Conservation (phyloP, 2,797 vertebrate species). For the Anolis apletophallus region DNA sequence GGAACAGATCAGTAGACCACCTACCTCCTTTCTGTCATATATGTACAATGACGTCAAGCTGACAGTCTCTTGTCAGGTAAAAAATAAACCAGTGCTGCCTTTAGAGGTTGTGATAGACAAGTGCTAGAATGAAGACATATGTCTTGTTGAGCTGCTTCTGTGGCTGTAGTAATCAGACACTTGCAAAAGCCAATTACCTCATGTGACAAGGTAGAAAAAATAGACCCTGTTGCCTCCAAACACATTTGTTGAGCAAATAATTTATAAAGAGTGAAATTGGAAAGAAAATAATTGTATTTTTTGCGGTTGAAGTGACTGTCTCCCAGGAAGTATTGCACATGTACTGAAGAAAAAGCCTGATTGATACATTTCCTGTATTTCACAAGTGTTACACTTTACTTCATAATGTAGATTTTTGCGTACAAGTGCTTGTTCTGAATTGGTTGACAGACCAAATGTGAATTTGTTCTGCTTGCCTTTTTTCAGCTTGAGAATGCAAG, state of each 20-base stretch:
- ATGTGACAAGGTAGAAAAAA: neutral
- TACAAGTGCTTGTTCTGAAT: slow-evolving; percentile 58
- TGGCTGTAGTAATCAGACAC: neutral
- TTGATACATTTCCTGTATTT: slow-evolving; percentile 54
- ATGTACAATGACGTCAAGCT: neutral
- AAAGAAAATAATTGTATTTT: slow-evolving; percentile 6
- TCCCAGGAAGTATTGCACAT: neutral
- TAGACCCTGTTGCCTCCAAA: neutral
- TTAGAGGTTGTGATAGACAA: neutral
- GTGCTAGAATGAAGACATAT: neutral
- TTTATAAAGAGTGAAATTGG: neutral
- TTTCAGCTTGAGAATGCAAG: slow-evolving; percentile 88
- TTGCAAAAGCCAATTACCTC: neutral
- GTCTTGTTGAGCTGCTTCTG: neutral
- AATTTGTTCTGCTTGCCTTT: neutral
- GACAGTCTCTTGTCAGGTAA: neutral
- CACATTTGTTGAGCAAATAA: neutral
- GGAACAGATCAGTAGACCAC: neutral
- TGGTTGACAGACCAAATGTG: slow-evolving; percentile 47
- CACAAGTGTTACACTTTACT: slow-evolving; percentile 25
- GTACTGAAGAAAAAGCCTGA: neutral
- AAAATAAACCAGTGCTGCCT: neutral
- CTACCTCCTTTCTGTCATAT: too few relatives aligned
- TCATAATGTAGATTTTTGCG: slow-evolving; percentile 42
- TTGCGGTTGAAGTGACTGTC: neutral